These are phyloP conservation scores for Mesodorylaimus sp. DNA, from an alignment of 2,888 invertebrate species.

Conservation along the genomic window DNA sequence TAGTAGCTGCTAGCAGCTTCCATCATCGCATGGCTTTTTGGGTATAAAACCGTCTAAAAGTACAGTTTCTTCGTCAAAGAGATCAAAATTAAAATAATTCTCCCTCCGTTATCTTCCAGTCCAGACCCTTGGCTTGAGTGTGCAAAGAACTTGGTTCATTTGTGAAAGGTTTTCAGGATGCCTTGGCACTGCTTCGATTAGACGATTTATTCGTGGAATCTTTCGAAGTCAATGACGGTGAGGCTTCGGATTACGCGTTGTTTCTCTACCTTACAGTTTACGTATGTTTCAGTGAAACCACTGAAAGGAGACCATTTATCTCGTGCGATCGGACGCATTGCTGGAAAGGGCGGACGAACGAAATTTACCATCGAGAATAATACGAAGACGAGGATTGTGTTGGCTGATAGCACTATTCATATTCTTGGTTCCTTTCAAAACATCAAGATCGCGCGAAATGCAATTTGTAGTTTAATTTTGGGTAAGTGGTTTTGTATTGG, in stretches of 20 bases:
- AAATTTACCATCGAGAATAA: slow-evolving; percentile 97
- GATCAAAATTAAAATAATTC: too few species aligned
- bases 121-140: too few species aligned
- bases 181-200: slow-evolving; percentile 70
- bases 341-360: slow-evolving; percentile 88
- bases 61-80: too few species aligned
- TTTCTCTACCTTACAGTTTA: neutral
- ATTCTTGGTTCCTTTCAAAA: slow-evolving; percentile 92
- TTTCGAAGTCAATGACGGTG: slow-evolving; percentile 75
- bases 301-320: slow-evolving; percentile 84
- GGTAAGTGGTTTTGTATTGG: slow-evolving; percentile 36
- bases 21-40: too few species aligned
- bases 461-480: slow-evolving; percentile 84
- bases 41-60: too few species aligned
- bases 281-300: slow-evolving; percentile 50
- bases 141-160: too few species aligned
- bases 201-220: slow-evolving; percentile 92
- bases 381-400: slow-evolving; percentile 87
- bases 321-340: slow-evolving; percentile 85
- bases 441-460: slow-evolving; percentile 75
- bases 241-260: slow-evolving; percentile 7
- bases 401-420: slow-evolving; percentile 89
- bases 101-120: too few species aligned
- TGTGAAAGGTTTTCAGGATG: slow-evolving; percentile 50
- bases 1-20: too few species aligned